Base-by-base conservation (phyloP, 2,888 invertebrate genomes). In the Psylliodes chrysocephalus region DNA sequence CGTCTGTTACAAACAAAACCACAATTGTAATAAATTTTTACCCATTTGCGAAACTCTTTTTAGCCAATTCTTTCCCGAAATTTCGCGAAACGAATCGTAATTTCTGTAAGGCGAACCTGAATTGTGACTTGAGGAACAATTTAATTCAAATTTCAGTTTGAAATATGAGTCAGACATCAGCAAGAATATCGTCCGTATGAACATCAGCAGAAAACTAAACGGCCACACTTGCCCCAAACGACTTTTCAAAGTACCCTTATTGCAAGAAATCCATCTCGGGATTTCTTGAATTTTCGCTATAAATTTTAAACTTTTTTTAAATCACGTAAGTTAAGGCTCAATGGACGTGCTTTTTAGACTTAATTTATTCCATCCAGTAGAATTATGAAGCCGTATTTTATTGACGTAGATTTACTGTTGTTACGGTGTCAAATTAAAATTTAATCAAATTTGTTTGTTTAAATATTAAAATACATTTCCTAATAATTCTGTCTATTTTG, bases 201-300 rank as follows among this genome's bases (percentile, higher is more conserved):
- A 68, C 65, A 72, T 75, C 73, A 71, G 73, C 72, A 73, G 69
- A 71, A 69, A 70, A 73, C 71, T 69, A 68, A 69, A 67, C 60
- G 70, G 72, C 71, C 73, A 75, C 77, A 76, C 72, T 77, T 77
- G 78, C 71, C 72, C 69, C 70, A 75, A 78, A 78, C 76, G 78
- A 78, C 77, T 78, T 77, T 76, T 74, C 73, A 74, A 77, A 77
- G 76, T 77, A 73, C 76, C 76, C 76, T 73, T 75, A 66, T 68
- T 66, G 68, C 63, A 52, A 59, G 47, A 49, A 61, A 68, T 68
- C 60, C 51, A 60, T 60, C 60, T 64, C 22, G 30, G 42, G 22
- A 33, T 40, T 46, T 64, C 44, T 60, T 22, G 53, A 54, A 19
- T 59, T 49, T 53, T 42, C 15, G n/a, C 7, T n/a, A 42, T 55